Conservation (phyloP, 2,888 invertebrate genomes). For the Calliphora vomitoria region DNA sequence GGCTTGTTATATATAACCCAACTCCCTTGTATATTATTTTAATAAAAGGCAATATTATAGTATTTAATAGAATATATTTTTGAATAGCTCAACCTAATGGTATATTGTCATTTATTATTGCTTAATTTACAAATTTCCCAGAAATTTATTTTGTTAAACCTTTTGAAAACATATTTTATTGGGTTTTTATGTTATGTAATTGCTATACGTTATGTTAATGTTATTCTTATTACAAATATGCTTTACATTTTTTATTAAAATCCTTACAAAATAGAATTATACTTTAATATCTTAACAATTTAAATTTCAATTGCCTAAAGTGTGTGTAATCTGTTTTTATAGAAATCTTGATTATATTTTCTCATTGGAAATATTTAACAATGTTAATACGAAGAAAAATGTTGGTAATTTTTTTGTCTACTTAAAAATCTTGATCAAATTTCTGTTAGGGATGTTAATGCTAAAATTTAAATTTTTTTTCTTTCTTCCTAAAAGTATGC, state of each 20-base stretch:
- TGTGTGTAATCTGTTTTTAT: not conserved
- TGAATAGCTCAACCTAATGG: too few species aligned
- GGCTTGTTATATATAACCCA: too few species aligned
- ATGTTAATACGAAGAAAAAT: not conserved
- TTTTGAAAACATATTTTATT: too few species aligned
- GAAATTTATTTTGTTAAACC: too few species aligned
- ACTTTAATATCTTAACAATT: not conserved
- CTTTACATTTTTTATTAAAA: not conserved
- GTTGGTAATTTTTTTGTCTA: not conserved
- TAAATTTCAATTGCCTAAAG: not conserved
- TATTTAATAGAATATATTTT: too few species aligned
- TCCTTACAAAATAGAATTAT: not conserved
- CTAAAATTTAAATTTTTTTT: not conserved
- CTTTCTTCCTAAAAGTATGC: not conserved
- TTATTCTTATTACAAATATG: not conserved
- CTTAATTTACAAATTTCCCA: too few species aligned
- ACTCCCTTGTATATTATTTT: too few species aligned
- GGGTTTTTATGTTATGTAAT: too few species aligned
- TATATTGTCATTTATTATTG: too few species aligned
- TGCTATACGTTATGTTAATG: not conserved
- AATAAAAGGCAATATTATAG: too few species aligned
- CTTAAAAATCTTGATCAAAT: slow-evolving; percentile 14
- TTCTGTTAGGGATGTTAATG: not conserved
- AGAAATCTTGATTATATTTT: not conserved
- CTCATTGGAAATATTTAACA: not conserved